Evolutionary conservation across 64 coral and sea anemone species (phyloP), one percentile per base, ranked within the genome.

Genomic region (Montipora cactus): DNA sequence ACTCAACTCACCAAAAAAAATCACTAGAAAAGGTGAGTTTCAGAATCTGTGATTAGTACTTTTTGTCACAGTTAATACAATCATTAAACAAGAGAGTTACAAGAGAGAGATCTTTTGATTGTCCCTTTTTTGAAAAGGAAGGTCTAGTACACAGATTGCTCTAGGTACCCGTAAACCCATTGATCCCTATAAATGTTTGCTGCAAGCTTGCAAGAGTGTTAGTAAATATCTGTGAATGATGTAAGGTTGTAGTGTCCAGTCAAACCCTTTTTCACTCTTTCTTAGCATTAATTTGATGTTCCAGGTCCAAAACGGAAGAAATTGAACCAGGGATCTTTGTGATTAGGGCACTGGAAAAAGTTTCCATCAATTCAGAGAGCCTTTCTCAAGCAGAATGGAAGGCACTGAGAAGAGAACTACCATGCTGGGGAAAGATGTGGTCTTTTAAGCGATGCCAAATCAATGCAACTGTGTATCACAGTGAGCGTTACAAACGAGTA

Each of bases 371-470:
- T 28, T 45, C 25, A 18, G 57, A 61, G 21, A 78, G 11, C 55
- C 55, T 90, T 5, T 75, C 79, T 11, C 20, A 92, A 83, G 51
- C 66, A 76, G 79, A 92, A 14, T 76, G 79, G 68, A 59, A 47
- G 14, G 79, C 68, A 1, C 10, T 92, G 10, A 83, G 51, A 84
- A 92, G 67, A 83, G 68, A 58, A 83, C 8, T 82, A 12, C 66
- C 77, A 83, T 61, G 79, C 21, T 91, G 89, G 78, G 46, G 89
- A 20, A 91, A 74, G 7, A 20, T 92, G 51, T 92, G 90, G 79
- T 76, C 68, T 84, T 92, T 84, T 76, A 92, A 92, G 51, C 69
- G 67, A 76, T 82, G 67, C 45, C 80, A 76, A 62, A 82, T 92
- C 51, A 83, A 76, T 83, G 68, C 80, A 4, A 76, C 70, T n/a